Evolutionary conservation across 1,140 invertebrate genomes (phyloP).

Genomic region (Calosoma granatense): DNA sequence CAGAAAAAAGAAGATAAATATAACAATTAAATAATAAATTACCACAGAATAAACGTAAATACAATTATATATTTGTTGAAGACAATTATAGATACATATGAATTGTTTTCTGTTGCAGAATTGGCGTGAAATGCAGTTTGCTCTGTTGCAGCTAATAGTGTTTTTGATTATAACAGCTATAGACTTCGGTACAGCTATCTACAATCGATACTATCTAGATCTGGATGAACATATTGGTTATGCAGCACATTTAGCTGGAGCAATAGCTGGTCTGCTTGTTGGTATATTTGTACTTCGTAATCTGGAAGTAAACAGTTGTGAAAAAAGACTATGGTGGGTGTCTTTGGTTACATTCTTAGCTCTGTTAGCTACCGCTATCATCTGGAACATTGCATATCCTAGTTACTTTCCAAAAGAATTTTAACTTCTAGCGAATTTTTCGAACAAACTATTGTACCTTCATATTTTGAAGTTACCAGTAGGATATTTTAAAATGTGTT

Average conservation of each 20-base stretch:
- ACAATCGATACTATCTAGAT: constrained; percentile 59
- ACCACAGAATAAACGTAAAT: too few species aligned
- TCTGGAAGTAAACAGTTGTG: constrained; percentile 75
- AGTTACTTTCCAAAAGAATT: constrained; percentile 39
- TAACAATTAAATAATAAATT: too few species aligned
- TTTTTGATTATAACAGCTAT: constrained; percentile 62
- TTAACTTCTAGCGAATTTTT: too few species aligned
- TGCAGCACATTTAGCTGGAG: constrained; percentile 80
- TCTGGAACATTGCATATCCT: constrained; percentile 62
- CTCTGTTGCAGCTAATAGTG: constrained; percentile 64
- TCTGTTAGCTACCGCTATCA: constrained; percentile 63
- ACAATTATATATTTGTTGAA: too few species aligned
- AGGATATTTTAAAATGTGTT: too few species aligned
- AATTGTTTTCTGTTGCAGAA: constrained; percentile 50
- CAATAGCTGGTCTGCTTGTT: constrained; percentile 72
- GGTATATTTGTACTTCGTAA: constrained; percentile 88
- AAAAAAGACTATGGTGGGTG: constrained; percentile 74
- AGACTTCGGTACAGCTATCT: constrained; percentile 76
- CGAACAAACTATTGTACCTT: too few species aligned
- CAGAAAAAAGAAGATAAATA: too few species aligned
- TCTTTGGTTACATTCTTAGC: constrained; percentile 64
- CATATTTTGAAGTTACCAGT: too few species aligned
- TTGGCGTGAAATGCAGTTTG: constrained; percentile 87
- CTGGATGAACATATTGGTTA: constrained; percentile 69
- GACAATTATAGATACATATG: constrained; percentile 11